Percentiles rank a stretch among this genome's conserved stretches.
Evolutionary conservation across 1,140 invertebrate genomes (phyloP).

Genomic region (Steinernema khuongi): DNA sequence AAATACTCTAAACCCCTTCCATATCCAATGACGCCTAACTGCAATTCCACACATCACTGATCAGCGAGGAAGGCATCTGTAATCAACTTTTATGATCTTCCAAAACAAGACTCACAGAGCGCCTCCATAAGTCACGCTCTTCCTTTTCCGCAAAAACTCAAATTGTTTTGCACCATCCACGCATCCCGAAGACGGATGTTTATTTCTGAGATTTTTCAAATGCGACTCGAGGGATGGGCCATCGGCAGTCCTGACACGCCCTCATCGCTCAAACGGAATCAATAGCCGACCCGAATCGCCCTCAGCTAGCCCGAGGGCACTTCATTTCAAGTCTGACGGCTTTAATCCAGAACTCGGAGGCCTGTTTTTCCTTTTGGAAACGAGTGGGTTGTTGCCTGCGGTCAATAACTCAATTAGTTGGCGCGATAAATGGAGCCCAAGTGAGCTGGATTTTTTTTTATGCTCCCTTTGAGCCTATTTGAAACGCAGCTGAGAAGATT

Average conservation of each 20-base stretch:
- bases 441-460: too few species aligned
- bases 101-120: too few species aligned
- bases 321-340: not conserved
- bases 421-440: too few species aligned
- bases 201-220: not conserved
- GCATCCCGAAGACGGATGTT: not conserved
- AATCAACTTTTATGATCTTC: too few species aligned
- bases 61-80: too few species aligned
- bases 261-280: not conserved
- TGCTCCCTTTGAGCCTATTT: too few species aligned
- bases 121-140: not conserved
- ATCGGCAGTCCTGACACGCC: not conserved
- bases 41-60: too few species aligned
- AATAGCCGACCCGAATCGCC: not conserved
- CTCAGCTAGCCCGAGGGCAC: not conserved
- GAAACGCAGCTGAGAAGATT: too few species aligned
- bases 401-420: too few species aligned
- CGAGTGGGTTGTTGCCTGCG: too few species aligned
- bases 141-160: not conserved
- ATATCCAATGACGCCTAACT: too few species aligned
- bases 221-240: not conserved
- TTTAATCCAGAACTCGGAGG: not conserved
- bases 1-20: too few species aligned
- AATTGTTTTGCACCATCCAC: not conserved
- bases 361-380: not conserved